Evolutionary conservation across 37 sponge, comb jelly and placozoan genomes (phyloP).

Genomic region (Oopsacas minuta): DNA sequence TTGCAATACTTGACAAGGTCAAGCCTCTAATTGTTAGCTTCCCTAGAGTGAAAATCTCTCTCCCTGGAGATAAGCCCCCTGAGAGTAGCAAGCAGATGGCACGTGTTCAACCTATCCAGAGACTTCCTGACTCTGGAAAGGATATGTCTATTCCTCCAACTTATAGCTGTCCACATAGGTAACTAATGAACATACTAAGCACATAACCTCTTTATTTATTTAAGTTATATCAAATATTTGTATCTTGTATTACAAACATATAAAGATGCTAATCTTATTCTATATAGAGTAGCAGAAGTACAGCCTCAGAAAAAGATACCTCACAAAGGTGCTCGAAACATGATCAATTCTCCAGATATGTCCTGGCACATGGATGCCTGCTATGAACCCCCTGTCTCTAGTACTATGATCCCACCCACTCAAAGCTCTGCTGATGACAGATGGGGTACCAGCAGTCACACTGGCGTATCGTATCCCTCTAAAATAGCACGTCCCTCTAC

Average conservation of each 20-base stretch:
- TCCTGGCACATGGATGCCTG: neutral
- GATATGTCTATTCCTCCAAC: neutral
- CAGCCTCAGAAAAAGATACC: neutral
- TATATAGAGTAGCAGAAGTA: neutral
- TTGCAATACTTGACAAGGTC: neutral
- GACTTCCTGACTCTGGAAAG: neutral
- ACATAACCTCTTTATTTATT: too few species aligned
- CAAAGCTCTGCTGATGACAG: neutral
- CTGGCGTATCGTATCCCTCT: neutral
- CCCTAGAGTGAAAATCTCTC: neutral
- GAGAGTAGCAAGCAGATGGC: slow-evolving; percentile 12
- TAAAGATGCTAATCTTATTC: too few species aligned
- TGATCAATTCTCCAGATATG: neutral
- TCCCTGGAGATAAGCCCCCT: neutral
- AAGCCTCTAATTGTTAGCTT: neutral
- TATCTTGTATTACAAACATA: too few species aligned
- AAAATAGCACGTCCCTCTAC: neutral
- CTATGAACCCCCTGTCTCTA: neutral
- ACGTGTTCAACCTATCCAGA: neutral
- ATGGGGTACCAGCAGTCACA: neutral
- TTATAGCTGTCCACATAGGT: neutral
- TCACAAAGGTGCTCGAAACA: neutral
- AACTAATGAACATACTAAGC: too few species aligned
- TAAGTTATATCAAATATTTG: too few species aligned
- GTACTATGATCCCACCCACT: neutral